phyloP scores from a whole-genome alignment of 1,140 invertebrate species.

The Drosophila lacteicornis region DNA sequence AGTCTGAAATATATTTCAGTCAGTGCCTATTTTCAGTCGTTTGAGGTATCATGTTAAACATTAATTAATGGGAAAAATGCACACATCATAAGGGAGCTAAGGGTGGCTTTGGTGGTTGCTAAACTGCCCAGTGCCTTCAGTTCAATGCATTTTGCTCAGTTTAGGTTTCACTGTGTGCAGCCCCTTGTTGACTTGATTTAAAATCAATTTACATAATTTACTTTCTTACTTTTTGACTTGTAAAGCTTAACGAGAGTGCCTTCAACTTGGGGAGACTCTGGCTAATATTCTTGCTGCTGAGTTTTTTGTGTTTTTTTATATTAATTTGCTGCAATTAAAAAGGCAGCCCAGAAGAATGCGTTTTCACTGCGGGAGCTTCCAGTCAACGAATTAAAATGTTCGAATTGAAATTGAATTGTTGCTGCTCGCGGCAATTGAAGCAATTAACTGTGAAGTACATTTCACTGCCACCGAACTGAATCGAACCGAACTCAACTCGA shows the following conservation, averaged over 20 bases:
- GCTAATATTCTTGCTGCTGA: constrained; percentile 2
- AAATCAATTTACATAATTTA: constrained; percentile 46
- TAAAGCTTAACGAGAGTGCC: constrained; percentile 41
- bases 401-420: constrained; percentile 74
- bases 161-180: not conserved
- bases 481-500: constrained; percentile 5
- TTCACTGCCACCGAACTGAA: constrained; percentile 52
- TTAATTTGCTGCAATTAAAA: constrained; percentile 57
- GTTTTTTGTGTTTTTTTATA: constrained; percentile 3
- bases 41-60: no score
- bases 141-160: constrained; percentile 19
- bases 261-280: constrained; percentile 41
- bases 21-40: no score
- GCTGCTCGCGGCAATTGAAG: constrained; percentile 67
- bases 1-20: no score
- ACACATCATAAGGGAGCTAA: not conserved
- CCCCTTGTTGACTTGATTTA: constrained; percentile 22
- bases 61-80: no score
- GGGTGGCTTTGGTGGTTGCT: not conserved
- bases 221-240: not conserved
- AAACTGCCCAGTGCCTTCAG: not conserved
- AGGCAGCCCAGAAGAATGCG: constrained; percentile 5
- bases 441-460: constrained; percentile 82
- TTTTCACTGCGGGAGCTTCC: not conserved
- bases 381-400: constrained; percentile 45